Base-by-base conservation (phyloP, 2,797 vertebrate genomes). In the Lacerta viridis region DNA sequence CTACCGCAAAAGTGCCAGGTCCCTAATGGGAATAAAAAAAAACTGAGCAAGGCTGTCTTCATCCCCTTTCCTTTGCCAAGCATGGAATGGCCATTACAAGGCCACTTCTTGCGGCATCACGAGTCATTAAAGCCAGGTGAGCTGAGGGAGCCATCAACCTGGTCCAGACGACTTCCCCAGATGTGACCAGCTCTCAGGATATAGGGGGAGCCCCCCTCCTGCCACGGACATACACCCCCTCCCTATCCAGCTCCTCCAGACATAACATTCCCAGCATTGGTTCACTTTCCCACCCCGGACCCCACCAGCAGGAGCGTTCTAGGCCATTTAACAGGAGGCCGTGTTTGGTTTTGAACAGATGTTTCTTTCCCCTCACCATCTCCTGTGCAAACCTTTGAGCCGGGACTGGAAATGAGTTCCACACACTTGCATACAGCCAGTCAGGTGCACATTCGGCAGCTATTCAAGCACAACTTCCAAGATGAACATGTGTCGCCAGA, bases 41-140 rank as follows among this genome's bases (percentile, higher is more conserved):
- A 93, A 66, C 5, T 90, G 93, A 89, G 89, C 92, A 94, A 90
- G 88, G 84, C 93, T 91, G 68, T 20, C 1, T 87, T 89, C 61
- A 78, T 68, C 79, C 92, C 96, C 89, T 88, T 89, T 92, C 95
- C 85, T 90, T 92, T 94, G 93, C 91, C 96, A 94, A 69, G 97
- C 96, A 98, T 98, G 98, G 97, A 98, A 98, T 98, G 98, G 97
- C 97, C 97, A 98, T 98, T 98, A 98, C 95, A 97, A 96, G 93
- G 96, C 97, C 97, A 97, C 96, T 97, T 97, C 96, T 97, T 96
- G 96, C 97, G 98, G 98, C 96, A 98, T 96, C 98, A 98, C 97
- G 98, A 98, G 96, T 98, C 98, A 98, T 98, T 98, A 98, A 98
- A 98, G 97, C 97, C 97, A 97, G 96, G 96, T 95, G 97, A 90